Percentiles rank a stretch among this genome's conserved stretches.
Conservation (phyloP, 2,888 invertebrate species). For the Rhingia campestris region DNA sequence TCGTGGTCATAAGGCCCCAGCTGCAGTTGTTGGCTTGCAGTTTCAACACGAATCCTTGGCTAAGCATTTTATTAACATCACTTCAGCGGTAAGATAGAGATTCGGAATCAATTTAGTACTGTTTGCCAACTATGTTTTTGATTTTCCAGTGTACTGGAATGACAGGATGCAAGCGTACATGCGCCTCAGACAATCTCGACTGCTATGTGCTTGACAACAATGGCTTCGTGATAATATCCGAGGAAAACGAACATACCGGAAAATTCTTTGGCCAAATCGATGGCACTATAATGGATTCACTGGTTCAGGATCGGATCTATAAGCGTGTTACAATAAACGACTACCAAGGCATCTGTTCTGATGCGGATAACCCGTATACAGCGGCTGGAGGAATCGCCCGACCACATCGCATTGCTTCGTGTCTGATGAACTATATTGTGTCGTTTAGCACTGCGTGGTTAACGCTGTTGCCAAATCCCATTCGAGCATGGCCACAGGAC, state of each 20-base stretch:
- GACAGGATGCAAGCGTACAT: slow-evolving; percentile 91
- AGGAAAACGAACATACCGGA: slow-evolving; percentile 93
- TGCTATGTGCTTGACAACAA: slow-evolving; percentile 97
- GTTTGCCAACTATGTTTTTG: background rate
- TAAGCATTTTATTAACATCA: slow-evolving; percentile 93
- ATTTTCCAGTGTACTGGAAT: slow-evolving; percentile 85
- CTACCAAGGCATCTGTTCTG: slow-evolving; percentile 93
- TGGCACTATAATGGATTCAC: slow-evolving; percentile 95
- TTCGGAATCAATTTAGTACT: background rate
- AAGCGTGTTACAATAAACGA: slow-evolving; percentile 93
- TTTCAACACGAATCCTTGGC: slow-evolving; percentile 92
- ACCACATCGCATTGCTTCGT: slow-evolving; percentile 79
- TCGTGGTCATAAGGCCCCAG: slow-evolving; percentile 92
- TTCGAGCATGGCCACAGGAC: slow-evolving; percentile 82
- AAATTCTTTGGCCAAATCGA: slow-evolving; percentile 97
- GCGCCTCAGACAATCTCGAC: slow-evolving; percentile 93
- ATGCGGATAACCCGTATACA: slow-evolving; percentile 85
- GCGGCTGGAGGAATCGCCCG: slow-evolving; percentile 79
- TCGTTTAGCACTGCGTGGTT: slow-evolving; percentile 81
- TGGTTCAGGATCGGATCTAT: slow-evolving; percentile 95
- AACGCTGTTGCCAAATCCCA: slow-evolving; percentile 79
- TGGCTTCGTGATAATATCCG: slow-evolving; percentile 95
- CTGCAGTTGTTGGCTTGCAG: slow-evolving; percentile 95
- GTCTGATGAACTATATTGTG: slow-evolving; percentile 80
- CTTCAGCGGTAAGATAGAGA: slow-evolving; percentile 88